Evolutionary conservation across 2,797 vertebrate genomes (phyloP), one percentile per base, ranked within the genome.

Genomic region (Pteronotus mesoamericanus): DNA sequence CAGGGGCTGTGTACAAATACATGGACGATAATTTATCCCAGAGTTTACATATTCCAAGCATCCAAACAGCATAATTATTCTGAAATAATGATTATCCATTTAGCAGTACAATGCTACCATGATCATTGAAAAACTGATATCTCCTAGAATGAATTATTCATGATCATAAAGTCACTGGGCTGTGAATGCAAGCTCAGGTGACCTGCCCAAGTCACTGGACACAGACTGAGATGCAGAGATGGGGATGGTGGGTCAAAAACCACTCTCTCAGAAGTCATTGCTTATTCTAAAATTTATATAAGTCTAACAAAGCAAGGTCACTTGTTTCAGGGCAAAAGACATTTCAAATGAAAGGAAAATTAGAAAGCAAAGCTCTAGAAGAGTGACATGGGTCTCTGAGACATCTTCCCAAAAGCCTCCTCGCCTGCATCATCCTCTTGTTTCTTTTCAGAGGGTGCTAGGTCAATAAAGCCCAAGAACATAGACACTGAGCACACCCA

Each of bases 131-230:
- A 77, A 79, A n/a, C 34, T 42, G n/a, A n/a, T n/a, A n/a, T 11
- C 5, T 46, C 32, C 44, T 32, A 3, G 10, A 10, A 34, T n/a
- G 53, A 66, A 53, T 42, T 24, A 48, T 66, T 92, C 53, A 18
- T 9, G n/a, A 10, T 18, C 0, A 0, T 42, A 6, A 68, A 37
- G 0, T 22, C 15, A 0, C 0, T 0, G 12, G 48, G 5, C 68
- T 18, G 16, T 3, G 21, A n/a, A 19, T 18, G 11, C 55, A 16
- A 34, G 42, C 26, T 8, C n/a, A n/a, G 6, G 78, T 0, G 3
- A 5, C 42, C 22, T 1, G 24, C 21, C 10, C 19, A 0, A 0
- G 18, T 1, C 11, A 3, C 6, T n/a, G 9, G 48, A 71, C 39
- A 6, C 32, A 16, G 46, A 9, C 16, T 0, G 11, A 22, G 55